Evolutionary conservation across 2,888 invertebrate species (phyloP).

Genomic region (Diplazon laetatorius): DNA sequence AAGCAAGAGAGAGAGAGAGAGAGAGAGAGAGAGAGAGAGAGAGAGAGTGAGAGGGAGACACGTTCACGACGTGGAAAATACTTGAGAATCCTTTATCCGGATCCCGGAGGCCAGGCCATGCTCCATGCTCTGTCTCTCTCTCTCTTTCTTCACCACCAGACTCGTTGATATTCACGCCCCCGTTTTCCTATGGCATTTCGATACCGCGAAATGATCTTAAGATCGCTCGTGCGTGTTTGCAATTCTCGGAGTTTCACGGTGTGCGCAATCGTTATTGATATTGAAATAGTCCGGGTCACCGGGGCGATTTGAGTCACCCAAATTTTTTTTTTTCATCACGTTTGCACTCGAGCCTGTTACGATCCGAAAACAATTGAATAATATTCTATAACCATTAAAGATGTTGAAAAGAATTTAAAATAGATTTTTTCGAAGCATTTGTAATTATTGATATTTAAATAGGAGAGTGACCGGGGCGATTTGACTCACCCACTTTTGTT

Average conservation of each 20-base stretch:
- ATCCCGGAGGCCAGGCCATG: neutral
- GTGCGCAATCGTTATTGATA: slow-evolving; percentile 42
- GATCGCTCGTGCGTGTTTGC: slow-evolving; percentile 46
- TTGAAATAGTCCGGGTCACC: neutral
- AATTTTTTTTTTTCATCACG: too few species aligned
- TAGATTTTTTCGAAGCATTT: too few species aligned
- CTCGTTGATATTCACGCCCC: slow-evolving; percentile 64
- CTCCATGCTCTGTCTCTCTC: slow-evolving; percentile 33
- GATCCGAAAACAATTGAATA: too few species aligned
- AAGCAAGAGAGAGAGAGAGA: too few species aligned
- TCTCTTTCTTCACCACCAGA: too few species aligned
- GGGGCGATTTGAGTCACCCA: neutral
- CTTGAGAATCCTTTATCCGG: slow-evolving; percentile 62
- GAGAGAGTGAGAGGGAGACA: too few species aligned
- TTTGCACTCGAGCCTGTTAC: too few species aligned
- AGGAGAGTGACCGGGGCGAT: neutral
- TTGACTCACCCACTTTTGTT: neutral
- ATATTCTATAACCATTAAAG: too few species aligned
- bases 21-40: too few species aligned
- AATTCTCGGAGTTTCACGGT: neutral
- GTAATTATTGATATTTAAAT: slow-evolving; percentile 41
- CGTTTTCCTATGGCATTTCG: slow-evolving; percentile 59
- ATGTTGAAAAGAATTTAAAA: too few species aligned
- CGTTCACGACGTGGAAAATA: slow-evolving; percentile 69
- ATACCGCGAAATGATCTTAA: slow-evolving; percentile 56